These are phyloP conservation scores for Lutjanus campechanus DNA, from an alignment of 2,797 vertebrate genomes.

Conservation along the genomic window DNA sequence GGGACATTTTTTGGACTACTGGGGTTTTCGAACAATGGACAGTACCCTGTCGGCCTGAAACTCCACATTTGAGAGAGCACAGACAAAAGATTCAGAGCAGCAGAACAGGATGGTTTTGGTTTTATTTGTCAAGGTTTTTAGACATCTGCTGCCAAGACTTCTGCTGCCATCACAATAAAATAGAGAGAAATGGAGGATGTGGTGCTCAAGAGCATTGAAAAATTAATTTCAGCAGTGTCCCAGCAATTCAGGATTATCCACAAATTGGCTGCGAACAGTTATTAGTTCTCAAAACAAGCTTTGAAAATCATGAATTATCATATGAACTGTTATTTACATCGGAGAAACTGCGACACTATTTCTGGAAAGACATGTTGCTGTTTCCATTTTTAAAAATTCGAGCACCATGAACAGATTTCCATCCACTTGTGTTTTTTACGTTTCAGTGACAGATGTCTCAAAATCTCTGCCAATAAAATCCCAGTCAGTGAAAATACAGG, in stretches of 20 bases:
- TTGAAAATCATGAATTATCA: background rate
- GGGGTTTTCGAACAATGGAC: no score
- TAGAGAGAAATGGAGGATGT: background rate
- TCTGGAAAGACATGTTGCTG: background rate
- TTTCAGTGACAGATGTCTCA: background rate
- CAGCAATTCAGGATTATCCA: background rate
- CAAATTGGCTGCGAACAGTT: background rate
- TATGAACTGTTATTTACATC: background rate
- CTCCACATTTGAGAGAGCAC: background rate
- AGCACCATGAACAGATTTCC: background rate
- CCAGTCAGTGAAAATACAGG: background rate
- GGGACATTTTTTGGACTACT: no score
- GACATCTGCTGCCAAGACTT: background rate
- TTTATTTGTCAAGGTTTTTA: background rate
- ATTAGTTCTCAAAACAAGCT: background rate
- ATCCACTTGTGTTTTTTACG: background rate
- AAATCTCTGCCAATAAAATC: background rate
- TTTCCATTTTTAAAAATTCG: background rate
- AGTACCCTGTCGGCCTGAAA: no score
- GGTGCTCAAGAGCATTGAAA: background rate
- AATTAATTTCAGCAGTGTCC: background rate
- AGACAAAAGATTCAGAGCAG: background rate
- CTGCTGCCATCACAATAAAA: background rate
- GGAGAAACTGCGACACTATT: background rate
- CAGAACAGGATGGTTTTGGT: background rate